Percentiles rank a stretch among this genome's conserved stretches.
phyloP scores from a whole-genome alignment of 2,797 vertebrate genomes.

The Galago senegalensis region DNA sequence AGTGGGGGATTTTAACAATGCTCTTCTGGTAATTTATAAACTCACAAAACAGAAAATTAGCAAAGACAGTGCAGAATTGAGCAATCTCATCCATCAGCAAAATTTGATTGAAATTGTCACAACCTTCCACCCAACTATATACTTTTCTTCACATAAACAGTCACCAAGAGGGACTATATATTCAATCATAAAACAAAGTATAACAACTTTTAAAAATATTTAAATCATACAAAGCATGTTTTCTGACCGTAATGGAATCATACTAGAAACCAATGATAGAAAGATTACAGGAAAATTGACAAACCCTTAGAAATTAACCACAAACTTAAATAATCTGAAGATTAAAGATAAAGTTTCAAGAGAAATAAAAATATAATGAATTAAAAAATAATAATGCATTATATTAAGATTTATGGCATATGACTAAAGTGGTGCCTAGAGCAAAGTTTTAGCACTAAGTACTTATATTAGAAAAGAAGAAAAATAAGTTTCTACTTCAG shows the following conservation, averaged over 20 bases:
- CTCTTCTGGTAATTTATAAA: not conserved
- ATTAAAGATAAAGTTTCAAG: not conserved
- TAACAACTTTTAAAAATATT: not conserved
- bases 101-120: not conserved
- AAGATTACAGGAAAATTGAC: not conserved
- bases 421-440: not conserved
- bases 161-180: not conserved
- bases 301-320: not conserved
- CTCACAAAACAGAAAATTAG: not conserved
- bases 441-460: not conserved
- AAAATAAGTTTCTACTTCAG: not conserved
- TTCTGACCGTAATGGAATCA: not conserved
- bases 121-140: not conserved
- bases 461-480: not conserved
- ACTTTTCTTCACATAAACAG: not conserved
- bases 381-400: not conserved
- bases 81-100: not conserved
- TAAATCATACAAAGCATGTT: not conserved
- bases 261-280: not conserved
- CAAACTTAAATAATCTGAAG: not conserved
- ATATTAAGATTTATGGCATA: not conserved
- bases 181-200: not conserved
- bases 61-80: not conserved
- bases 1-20: not conserved
- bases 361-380: not conserved